These are phyloP conservation scores for Sarcoramphus papa DNA, from an alignment of 2,797 vertebrate species.

Conservation along the genomic window DNA sequence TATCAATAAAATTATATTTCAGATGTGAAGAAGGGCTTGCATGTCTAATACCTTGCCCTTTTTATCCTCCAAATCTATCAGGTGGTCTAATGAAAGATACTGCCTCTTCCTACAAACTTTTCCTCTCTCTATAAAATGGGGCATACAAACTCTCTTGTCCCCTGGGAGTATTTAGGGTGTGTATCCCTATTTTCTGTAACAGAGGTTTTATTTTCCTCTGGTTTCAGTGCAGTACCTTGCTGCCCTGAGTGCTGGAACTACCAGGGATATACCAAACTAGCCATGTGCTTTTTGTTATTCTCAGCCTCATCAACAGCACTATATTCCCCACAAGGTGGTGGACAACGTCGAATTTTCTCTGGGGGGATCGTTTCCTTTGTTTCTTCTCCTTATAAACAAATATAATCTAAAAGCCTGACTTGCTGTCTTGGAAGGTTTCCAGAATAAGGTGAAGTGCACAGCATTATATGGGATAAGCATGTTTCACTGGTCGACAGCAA, in stretches of 20 bases:
- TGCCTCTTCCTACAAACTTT: not conserved
- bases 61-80: not conserved
- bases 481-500: not conserved
- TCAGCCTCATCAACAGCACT: not conserved
- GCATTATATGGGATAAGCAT: not conserved
- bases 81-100: constrained; percentile 19
- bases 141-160: not conserved
- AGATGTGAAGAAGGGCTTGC: not conserved
- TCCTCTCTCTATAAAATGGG: not conserved
- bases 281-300: not conserved
- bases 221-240: not conserved
- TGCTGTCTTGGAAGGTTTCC: not conserved
- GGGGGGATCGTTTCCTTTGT: not conserved
- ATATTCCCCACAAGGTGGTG: not conserved
- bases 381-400: constrained; percentile 5
- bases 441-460: not conserved
- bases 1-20: constrained; percentile 47
- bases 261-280: not conserved
- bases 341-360: not conserved
- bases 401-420: not conserved
- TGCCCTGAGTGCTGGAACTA: not conserved
- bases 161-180: not conserved
- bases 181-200: not conserved
- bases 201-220: not conserved
- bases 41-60: not conserved